Conservation (phyloP, 2,797 vertebrate genomes). For the Phrynocephalus guinanensis region DNA sequence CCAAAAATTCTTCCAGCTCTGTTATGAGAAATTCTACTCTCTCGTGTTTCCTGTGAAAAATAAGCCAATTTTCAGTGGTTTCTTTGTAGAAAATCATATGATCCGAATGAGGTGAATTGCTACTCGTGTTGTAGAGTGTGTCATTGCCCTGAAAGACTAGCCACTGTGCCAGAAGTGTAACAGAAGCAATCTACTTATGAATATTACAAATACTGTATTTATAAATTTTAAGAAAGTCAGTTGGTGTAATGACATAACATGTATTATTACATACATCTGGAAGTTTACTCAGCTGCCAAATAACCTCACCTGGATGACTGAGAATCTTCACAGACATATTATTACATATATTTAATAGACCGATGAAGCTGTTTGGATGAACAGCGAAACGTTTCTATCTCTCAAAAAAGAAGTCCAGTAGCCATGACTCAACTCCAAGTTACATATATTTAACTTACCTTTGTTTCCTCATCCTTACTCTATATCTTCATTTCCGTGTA, state of each 20-base stretch:
- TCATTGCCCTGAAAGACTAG: conserved; percentile 40
- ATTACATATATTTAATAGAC: neutral
- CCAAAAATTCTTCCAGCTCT: conserved; percentile 57
- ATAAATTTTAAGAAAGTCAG: neutral
- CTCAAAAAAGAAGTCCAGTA: too few relatives aligned
- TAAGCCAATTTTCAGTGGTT: conserved; percentile 57
- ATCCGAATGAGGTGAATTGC: conserved; percentile 24
- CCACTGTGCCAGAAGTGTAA: neutral
- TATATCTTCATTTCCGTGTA: neutral
- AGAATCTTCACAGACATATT: too few relatives aligned
- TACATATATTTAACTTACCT: too few relatives aligned
- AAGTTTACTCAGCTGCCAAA: too few relatives aligned
- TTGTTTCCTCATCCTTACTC: neutral
- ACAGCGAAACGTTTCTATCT: too few relatives aligned
- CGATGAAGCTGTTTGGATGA: too few relatives aligned
- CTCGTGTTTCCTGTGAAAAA: conserved; percentile 53
- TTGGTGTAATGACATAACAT: neutral
- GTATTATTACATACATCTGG: too few relatives aligned
- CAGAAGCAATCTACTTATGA: conserved; percentile 44
- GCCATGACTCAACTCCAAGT: too few relatives aligned
- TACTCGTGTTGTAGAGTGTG: neutral
- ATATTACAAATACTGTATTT: neutral
- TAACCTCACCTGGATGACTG: too few relatives aligned
- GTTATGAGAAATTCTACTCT: conserved; percentile 54
- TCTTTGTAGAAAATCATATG: conserved; percentile 13